Conservation (phyloP, 2,888 invertebrate genomes). For the Pollenia griseotomentosa region DNA sequence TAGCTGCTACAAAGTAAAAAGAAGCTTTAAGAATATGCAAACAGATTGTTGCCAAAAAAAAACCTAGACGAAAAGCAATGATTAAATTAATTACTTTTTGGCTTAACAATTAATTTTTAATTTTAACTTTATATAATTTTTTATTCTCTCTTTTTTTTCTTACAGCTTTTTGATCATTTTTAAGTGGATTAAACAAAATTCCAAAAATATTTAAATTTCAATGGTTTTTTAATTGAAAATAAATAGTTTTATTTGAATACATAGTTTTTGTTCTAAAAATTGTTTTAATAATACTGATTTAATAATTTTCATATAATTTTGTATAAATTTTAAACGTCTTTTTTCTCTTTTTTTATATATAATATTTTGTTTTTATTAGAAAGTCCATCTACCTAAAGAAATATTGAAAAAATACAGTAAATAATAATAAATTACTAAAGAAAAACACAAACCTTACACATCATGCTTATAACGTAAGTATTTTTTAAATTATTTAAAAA, state of each 20-base stretch:
- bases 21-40: conserved; percentile 61
- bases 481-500: conserved; percentile 3
- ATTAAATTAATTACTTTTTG: background rate
- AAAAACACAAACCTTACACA: conserved; percentile 65
- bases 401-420: conserved; percentile 15
- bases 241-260: background rate
- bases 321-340: background rate
- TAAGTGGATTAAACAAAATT: background rate
- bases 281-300: background rate
- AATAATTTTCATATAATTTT: background rate
- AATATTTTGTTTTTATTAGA: conserved; percentile 50
- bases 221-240: background rate
- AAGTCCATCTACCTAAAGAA: conserved; percentile 40
- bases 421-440: conserved; percentile 41
- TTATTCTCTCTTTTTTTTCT: conserved; percentile 33
- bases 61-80: background rate
- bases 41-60: conserved; percentile 48
- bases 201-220: background rate
- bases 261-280: background rate
- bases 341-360: background rate
- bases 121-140: conserved; percentile 22
- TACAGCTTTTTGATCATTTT: conserved; percentile 47
- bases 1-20: too few species aligned
- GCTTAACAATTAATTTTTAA: background rate
- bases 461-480: conserved; percentile 80